phyloP scores from a whole-genome alignment of 2,113 vertebrate genomes.

The Pleuronectes platessa region DNA sequence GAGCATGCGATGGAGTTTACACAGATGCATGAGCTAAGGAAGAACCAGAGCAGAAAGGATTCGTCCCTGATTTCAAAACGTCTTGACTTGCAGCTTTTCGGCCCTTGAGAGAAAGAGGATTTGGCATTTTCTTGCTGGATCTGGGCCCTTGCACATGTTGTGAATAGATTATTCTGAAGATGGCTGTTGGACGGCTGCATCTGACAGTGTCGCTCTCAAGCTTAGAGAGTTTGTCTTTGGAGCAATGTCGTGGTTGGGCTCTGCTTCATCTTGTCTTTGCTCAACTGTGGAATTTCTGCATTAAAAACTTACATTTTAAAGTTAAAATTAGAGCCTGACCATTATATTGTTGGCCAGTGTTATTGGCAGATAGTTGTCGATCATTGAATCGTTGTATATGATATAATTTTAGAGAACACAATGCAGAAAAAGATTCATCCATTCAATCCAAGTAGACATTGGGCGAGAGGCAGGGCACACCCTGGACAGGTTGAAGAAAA shows the following conservation, averaged over 20 bases:
- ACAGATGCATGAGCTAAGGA: slow-evolving; percentile 32
- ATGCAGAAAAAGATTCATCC: no score
- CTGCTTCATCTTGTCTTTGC: neutral
- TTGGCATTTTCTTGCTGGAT: slow-evolving; percentile 29
- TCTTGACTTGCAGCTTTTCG: slow-evolving; percentile 35
- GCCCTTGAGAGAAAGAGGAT: slow-evolving; percentile 30
- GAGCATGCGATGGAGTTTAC: slow-evolving; percentile 45
- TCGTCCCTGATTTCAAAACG: slow-evolving; percentile 26
- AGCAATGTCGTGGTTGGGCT: neutral
- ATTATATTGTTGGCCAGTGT: neutral
- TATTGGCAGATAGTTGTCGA: neutral
- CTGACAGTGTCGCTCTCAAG: slow-evolving; percentile 16
- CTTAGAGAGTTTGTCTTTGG: slow-evolving; percentile 22
- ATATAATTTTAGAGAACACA: no score
- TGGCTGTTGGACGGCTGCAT: slow-evolving; percentile 27
- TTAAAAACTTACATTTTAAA: neutral
- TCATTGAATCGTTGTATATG: no score
- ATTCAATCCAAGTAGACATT: no score
- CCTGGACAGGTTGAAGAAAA: no score
- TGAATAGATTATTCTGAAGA: slow-evolving; percentile 44
- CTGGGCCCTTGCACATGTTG: slow-evolving; percentile 43
- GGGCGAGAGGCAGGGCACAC: no score
- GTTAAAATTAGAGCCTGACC: neutral
- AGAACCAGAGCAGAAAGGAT: slow-evolving; percentile 24
- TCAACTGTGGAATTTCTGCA: neutral